Evolutionary conservation across 2,888 invertebrate genomes (phyloP).

Genomic region (Meliscaeva auricollis): DNA sequence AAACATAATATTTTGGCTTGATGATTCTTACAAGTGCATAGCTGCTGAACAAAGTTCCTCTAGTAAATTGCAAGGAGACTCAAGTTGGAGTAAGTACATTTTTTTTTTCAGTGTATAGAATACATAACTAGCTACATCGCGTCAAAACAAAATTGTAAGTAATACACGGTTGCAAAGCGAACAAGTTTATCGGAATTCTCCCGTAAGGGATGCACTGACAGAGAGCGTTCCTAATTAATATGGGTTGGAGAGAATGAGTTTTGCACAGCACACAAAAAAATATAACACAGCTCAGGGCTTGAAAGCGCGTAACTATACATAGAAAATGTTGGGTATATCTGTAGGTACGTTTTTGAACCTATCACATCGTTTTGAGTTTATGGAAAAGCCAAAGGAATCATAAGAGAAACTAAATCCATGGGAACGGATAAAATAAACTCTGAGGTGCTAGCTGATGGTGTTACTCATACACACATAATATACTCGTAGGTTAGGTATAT

Average conservation of each 20-base stretch:
- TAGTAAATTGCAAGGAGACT: no score
- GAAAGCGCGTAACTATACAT: conserved; percentile 10
- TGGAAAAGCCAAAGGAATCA: conserved; percentile 9
- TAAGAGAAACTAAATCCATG: conserved; percentile 19
- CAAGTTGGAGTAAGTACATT: no score
- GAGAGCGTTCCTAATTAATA: conserved; percentile 53
- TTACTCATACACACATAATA: not conserved
- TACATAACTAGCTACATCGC: not conserved
- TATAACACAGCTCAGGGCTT: conserved; percentile 24
- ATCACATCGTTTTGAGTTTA: conserved; percentile 21
- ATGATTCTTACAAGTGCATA: no score
- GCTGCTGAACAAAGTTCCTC: no score
- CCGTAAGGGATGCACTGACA: conserved; percentile 44
- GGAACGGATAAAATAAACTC: conserved; percentile 37
- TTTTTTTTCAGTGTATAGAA: not conserved
- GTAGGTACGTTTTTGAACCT: conserved; percentile 9
- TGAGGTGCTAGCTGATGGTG: not conserved
- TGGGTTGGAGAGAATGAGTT: conserved; percentile 47
- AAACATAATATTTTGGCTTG: no score
- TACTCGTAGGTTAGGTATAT: no score
- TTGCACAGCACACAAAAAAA: conserved; percentile 22
- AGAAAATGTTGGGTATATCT: conserved; percentile 1
- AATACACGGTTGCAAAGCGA: conserved; percentile 55
- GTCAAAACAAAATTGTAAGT: conserved; percentile 52
- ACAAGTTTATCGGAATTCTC: conserved; percentile 48